phyloP scores from a whole-genome alignment of 2,888 invertebrate species.

The Trichogramma evanescens region DNA sequence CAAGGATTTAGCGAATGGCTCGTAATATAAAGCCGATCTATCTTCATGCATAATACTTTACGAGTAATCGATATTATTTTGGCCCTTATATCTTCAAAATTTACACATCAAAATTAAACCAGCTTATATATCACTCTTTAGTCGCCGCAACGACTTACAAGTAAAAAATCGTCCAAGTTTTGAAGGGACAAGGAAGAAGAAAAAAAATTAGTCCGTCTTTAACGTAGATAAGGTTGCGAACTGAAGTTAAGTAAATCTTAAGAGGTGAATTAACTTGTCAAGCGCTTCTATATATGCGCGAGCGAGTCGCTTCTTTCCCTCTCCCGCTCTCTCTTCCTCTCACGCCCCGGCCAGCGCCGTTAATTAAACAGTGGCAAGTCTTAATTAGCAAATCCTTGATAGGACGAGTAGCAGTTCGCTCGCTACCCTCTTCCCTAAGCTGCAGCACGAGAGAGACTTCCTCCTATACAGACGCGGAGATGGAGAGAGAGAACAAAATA shows the following conservation, averaged over 20 bases:
- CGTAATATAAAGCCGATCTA: too few relatives aligned
- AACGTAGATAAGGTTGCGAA: too few relatives aligned
- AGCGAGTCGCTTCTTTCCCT: not conserved
- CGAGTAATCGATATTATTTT: too few relatives aligned
- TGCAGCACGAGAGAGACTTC: not conserved
- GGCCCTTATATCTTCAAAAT: too few relatives aligned
- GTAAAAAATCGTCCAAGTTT: too few relatives aligned
- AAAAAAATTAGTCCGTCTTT: too few relatives aligned
- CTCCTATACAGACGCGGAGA: not conserved
- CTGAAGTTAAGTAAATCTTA: not conserved
- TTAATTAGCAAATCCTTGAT: constrained; percentile 13
- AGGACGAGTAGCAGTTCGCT: not conserved
- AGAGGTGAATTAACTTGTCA: constrained; percentile 5
- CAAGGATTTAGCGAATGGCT: too few relatives aligned
- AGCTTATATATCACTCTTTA: too few relatives aligned
- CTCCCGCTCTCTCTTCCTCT: not conserved
- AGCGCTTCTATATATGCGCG: not conserved
- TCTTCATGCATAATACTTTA: too few relatives aligned
- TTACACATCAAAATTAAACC: too few relatives aligned
- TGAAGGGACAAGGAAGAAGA: too few relatives aligned
- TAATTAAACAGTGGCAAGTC: constrained; percentile 13
- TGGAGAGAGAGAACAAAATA: not conserved
- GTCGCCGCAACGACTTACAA: too few relatives aligned
- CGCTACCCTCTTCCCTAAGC: not conserved
- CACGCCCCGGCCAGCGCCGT: not conserved